A percentile compares a stretch with the other conserved stretches of the same genome.
These are phyloP conservation scores for Anticlea derivata DNA, from an alignment of 2,888 invertebrate species.

Conservation along the genomic window DNA sequence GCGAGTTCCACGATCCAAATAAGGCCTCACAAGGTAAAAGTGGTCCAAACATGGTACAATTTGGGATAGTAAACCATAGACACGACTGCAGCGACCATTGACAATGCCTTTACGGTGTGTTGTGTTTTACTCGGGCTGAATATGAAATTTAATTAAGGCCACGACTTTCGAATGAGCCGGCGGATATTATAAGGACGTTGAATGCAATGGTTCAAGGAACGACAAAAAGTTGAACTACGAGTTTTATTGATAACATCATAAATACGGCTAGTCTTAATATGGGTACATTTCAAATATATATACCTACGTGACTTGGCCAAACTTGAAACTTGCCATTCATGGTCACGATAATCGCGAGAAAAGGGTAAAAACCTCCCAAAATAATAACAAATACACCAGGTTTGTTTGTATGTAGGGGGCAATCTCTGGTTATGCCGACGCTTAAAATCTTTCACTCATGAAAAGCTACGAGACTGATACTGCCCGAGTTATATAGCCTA, in stretches of 20 bases:
- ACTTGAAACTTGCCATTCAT: too few relatives aligned
- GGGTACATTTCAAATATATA: too few relatives aligned
- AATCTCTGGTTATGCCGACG: too few relatives aligned
- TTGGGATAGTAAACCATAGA: conserved; percentile 24
- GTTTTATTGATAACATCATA: conserved; percentile 4
- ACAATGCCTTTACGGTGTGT: conserved; percentile 29
- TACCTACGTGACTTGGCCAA: too few relatives aligned
- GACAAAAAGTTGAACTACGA: conserved; percentile 8
- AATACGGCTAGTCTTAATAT: too few relatives aligned
- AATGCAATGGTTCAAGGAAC: conserved; percentile 32
- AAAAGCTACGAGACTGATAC: too few relatives aligned
- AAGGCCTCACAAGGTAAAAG: conserved; percentile 26
- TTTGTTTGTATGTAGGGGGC: too few relatives aligned
- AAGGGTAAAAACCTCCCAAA: too few relatives aligned
- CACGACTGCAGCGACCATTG: conserved; percentile 24
- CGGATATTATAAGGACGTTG: conserved; percentile 26
- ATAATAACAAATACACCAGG: too few relatives aligned
- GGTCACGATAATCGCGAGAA: too few relatives aligned
- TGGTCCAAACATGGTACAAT: conserved; percentile 31
- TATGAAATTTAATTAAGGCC: conserved; percentile 36
- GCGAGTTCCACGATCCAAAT: conserved; percentile 20
- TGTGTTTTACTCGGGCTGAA: conserved; percentile 32
- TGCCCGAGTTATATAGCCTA: too few relatives aligned
- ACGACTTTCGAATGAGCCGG: conserved; percentile 33
- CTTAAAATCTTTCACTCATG: too few relatives aligned